These are phyloP conservation scores for Formica selysi DNA, from an alignment of 1,140 invertebrate genomes.

Conservation along the genomic window DNA sequence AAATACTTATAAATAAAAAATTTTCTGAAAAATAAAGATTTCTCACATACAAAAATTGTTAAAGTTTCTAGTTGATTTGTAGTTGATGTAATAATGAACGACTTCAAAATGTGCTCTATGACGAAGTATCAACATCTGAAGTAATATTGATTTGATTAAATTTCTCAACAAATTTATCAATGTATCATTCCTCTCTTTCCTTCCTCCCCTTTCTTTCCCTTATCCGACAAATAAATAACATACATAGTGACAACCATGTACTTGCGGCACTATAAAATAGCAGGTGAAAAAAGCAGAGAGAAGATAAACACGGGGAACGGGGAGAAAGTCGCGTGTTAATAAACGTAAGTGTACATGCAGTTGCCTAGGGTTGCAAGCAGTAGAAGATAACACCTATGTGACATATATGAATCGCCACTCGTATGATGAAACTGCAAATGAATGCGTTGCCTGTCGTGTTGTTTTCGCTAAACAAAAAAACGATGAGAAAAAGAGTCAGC, in stretches of 20 bases:
- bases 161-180: neutral
- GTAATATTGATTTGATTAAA: no score
- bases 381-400: constrained; percentile 50
- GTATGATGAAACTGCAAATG: constrained; percentile 53
- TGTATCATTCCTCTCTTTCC: no score
- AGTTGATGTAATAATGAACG: no score
- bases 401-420: constrained; percentile 30
- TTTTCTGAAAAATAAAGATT: neutral
- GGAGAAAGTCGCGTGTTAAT: constrained; percentile 62
- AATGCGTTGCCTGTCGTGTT: constrained; percentile 18
- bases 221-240: constrained; percentile 44
- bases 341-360: constrained; percentile 61
- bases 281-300: constrained; percentile 27
- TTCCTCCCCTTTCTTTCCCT: no score
- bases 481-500: neutral
- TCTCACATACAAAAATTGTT: no score
- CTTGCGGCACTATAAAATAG: constrained; percentile 58
- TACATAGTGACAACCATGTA: constrained; percentile 39
- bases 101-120: no score
- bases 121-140: no score
- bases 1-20: constrained; percentile 3
- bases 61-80: no score
- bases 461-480: constrained; percentile 47
- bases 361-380: constrained; percentile 51
- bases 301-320: neutral